Evolutionary conservation across 1,140 invertebrate genomes (phyloP).

Genomic region (Cyphomyrmex costatus): DNA sequence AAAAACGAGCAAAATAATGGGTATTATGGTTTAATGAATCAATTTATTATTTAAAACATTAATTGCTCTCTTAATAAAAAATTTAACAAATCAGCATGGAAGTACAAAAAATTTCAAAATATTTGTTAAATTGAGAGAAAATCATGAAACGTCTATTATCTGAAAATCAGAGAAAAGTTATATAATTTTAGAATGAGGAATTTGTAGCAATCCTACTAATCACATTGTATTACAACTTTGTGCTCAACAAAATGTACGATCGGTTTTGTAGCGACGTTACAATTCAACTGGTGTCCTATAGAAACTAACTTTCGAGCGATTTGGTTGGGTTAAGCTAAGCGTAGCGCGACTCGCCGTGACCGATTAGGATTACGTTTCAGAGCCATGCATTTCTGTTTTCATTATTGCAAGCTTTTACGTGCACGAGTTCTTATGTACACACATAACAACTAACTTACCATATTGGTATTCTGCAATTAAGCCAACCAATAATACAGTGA

Average conservation of each 20-base stretch:
- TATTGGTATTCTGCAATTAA: slow-evolving; percentile 30
- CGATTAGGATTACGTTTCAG: slow-evolving; percentile 37
- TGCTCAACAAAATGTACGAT: neutral
- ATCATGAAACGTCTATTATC: too few relatives aligned
- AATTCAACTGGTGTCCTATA: slow-evolving; percentile 49
- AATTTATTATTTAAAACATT: too few relatives aligned
- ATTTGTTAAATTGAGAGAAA: too few relatives aligned
- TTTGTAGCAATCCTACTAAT: neutral
- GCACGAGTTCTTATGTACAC: neutral
- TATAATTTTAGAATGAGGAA: too few relatives aligned
- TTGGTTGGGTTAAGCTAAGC: slow-evolving; percentile 31
- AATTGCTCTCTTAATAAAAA: too few relatives aligned
- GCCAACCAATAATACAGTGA: neutral
- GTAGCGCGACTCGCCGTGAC: neutral
- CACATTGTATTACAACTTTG: neutral
- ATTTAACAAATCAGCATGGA: too few relatives aligned
- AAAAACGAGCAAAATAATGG: too few relatives aligned
- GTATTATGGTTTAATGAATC: too few relatives aligned
- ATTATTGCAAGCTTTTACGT: slow-evolving; percentile 15
- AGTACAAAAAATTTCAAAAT: too few relatives aligned
- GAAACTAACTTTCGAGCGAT: slow-evolving; percentile 51
- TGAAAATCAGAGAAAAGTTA: too few relatives aligned
- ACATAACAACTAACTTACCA: neutral
- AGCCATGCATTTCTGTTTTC: slow-evolving; percentile 12
- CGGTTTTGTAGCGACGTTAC: neutral